Conservation (phyloP, 2,797 vertebrate genomes). For the Bradypus variegatus region DNA sequence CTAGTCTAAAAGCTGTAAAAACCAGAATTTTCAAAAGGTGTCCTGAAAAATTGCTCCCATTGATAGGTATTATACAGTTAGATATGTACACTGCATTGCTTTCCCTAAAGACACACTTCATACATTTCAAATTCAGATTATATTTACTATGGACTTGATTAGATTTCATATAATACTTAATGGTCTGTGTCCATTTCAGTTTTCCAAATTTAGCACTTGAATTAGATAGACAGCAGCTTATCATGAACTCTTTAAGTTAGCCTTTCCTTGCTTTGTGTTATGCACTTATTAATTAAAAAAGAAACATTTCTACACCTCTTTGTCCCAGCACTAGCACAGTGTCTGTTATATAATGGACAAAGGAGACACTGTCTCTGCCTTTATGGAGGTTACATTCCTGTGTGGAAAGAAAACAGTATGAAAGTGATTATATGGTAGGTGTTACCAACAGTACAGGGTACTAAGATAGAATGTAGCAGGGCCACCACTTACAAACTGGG, state of each 20-base stretch:
- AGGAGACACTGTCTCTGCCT: not conserved
- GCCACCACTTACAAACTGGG: not conserved
- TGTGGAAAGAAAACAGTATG: not conserved
- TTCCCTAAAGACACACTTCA: not conserved
- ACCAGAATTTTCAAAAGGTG: not conserved
- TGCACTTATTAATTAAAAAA: not conserved
- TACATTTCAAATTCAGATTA: not conserved
- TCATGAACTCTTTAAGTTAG: not conserved
- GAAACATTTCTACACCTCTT: not conserved
- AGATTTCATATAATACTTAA: not conserved
- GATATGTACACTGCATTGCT: not conserved
- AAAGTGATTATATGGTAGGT: not conserved
- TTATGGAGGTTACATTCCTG: not conserved
- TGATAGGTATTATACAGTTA: not conserved
- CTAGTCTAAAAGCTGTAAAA: not conserved
- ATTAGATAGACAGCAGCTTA: not conserved
- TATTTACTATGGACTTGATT: not conserved
- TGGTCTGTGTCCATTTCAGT: not conserved
- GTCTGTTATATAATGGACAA: not conserved
- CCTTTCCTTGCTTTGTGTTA: not conserved
- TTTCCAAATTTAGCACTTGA: not conserved
- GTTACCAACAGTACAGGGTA: not conserved
- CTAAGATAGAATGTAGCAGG: not conserved
- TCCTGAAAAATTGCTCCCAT: not conserved
- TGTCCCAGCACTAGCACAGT: not conserved